Conservation (phyloP, 1,140 invertebrate genomes). For the Saccostrea cuccullata region DNA sequence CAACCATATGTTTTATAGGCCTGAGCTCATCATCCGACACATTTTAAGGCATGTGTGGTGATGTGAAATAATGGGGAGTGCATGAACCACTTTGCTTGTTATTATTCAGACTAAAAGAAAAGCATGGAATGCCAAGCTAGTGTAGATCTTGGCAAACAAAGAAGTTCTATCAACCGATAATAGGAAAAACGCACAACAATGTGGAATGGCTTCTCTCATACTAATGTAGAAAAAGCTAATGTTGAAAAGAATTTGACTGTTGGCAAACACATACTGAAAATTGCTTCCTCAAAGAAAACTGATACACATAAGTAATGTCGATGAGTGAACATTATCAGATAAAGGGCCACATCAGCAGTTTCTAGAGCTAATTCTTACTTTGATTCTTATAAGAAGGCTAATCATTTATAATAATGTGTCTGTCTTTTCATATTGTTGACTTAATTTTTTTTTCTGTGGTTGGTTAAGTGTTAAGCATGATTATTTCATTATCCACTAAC, state of each 20-base stretch:
- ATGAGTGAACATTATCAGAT: background rate
- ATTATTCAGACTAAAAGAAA: background rate
- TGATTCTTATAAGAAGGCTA: background rate
- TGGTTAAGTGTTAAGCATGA: no score
- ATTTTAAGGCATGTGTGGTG: background rate
- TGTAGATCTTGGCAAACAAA: conserved; percentile 6
- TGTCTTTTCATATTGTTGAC: no score
- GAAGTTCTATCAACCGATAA: background rate
- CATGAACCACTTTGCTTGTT: background rate
- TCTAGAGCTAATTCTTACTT: background rate
- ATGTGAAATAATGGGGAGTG: background rate
- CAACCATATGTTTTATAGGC: background rate
- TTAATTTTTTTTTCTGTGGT: no score
- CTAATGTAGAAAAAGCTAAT: background rate
- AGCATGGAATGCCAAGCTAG: background rate
- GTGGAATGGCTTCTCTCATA: background rate
- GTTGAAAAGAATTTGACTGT: background rate
- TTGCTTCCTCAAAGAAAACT: background rate
- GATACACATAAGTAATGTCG: background rate
- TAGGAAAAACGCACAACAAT: background rate
- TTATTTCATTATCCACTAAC: no score
- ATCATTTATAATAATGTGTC: no score
- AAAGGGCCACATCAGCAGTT: background rate
- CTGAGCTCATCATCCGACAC: background rate
- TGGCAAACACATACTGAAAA: background rate